Evolutionary conservation across 2,888 invertebrate genomes (phyloP).

Genomic region (Clusia tigrina): DNA sequence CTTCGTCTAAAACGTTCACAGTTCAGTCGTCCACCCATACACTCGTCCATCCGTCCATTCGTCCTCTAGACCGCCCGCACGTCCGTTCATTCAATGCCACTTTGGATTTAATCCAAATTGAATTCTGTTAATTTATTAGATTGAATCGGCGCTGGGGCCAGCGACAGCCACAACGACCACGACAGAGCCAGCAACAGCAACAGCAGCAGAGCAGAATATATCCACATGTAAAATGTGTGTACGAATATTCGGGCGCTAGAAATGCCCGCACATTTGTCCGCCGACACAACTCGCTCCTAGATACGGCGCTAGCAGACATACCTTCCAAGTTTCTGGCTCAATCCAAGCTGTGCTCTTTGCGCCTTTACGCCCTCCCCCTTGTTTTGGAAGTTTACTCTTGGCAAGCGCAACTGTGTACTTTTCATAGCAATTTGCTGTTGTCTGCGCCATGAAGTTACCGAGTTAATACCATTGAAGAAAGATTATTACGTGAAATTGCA

Average conservation of each 20-base stretch:
- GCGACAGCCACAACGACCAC: not conserved
- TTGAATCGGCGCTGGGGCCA: not conserved
- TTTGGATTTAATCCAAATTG: slow-evolving; percentile 3
- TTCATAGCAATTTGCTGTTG: no score
- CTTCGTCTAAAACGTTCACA: not conserved
- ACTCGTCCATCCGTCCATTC: not conserved
- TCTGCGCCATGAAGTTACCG: no score
- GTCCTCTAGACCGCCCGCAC: not conserved
- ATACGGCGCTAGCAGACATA: no score
- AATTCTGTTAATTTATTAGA: slow-evolving; percentile 6
- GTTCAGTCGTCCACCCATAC: not conserved
- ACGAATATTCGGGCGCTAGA: no score
- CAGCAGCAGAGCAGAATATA: not conserved
- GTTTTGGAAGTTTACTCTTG: no score
- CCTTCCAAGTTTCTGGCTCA: no score
- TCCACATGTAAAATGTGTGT: slow-evolving; percentile 1
- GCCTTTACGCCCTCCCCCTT: no score
- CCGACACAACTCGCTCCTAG: not conserved
- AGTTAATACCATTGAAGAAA: no score
- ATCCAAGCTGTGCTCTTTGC: no score
- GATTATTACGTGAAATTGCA: no score
- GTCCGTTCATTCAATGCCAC: not conserved
- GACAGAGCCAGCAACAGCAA: not conserved
- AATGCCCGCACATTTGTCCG: not conserved
- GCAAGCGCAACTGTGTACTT: no score